Evolutionary conservation across 1,140 invertebrate genomes (phyloP).

Genomic region (Drosophila subobscura): DNA sequence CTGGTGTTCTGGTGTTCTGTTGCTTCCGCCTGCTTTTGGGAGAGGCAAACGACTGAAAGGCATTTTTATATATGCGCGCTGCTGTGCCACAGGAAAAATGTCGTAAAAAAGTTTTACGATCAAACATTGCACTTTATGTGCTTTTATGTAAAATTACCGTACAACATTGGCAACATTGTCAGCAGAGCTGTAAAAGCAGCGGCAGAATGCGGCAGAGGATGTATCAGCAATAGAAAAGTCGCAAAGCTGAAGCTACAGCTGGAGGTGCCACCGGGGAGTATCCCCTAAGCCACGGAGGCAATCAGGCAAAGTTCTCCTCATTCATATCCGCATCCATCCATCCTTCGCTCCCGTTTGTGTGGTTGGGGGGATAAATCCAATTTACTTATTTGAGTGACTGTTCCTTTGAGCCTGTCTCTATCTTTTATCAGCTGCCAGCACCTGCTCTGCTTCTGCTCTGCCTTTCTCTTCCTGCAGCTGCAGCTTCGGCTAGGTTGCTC

Average conservation of each 20-base stretch:
- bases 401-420: background rate
- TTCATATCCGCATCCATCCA: constrained; percentile 12
- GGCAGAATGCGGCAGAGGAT: too few species aligned
- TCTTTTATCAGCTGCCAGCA: constrained; percentile 4
- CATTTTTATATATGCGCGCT: constrained; percentile 75
- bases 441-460: constrained; percentile 7
- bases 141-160: constrained; percentile 82
- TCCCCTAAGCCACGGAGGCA: constrained; percentile 66
- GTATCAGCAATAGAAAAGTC: constrained; percentile 48
- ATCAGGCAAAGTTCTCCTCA: constrained; percentile 70
- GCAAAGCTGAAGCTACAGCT: constrained; percentile 23
- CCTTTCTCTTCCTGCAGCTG: constrained; percentile 19
- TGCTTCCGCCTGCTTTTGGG: constrained; percentile 21
- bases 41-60: constrained; percentile 30
- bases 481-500: constrained; percentile 1
- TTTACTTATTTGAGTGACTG: constrained; percentile 70
- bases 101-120: constrained; percentile 83
- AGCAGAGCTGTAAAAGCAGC: constrained; percentile 81
- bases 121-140: constrained; percentile 82
- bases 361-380: constrained; percentile 63
- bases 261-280: constrained; percentile 41
- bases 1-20: background rate
- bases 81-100: constrained; percentile 68
- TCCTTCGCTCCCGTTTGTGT: constrained; percentile 3
- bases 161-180: constrained; percentile 81